These are phyloP conservation scores for Diploptera punctata DNA, from an alignment of 2,888 invertebrate species.

Conservation along the genomic window DNA sequence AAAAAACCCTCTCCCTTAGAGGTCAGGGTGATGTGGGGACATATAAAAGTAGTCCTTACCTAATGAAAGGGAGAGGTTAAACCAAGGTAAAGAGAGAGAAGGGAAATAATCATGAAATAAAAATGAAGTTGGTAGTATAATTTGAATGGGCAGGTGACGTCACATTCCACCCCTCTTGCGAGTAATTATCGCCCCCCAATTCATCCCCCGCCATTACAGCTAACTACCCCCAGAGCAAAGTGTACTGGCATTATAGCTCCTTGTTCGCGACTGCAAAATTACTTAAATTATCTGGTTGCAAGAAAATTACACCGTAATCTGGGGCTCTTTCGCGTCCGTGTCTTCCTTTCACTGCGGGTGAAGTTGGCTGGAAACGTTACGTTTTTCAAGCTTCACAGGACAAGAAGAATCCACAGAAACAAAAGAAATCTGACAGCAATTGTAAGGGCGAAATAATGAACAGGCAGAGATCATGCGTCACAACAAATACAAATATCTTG, in stretches of 20 bases:
- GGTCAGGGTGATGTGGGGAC: no score
- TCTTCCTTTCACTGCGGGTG: conserved; percentile 20
- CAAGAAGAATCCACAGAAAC: conserved; percentile 8
- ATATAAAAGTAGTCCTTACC: no score
- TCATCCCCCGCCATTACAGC: conserved; percentile 33
- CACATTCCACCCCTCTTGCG: no score
- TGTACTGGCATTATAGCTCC: conserved; percentile 41
- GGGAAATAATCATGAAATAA: no score
- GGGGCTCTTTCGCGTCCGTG: conserved; percentile 30
- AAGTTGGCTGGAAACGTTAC: conserved; percentile 35
- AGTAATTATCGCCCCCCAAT: conserved; percentile 25
- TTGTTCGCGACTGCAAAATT: conserved; percentile 43
- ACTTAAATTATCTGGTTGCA: conserved; percentile 44
- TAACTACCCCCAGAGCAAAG: conserved; percentile 42
- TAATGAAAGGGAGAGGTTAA: no score
- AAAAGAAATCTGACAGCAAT: conserved; percentile 3
- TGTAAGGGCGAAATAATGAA: conserved; percentile 1
- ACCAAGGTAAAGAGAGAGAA: no score
- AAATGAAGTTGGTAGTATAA: no score
- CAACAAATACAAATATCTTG: no score
- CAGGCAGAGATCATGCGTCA: no score
- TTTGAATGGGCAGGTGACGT: no score
- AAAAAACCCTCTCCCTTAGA: no score
- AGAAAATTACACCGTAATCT: conserved; percentile 44
- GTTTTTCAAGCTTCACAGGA: conserved; percentile 17